A percentile compares a stretch with the other conserved stretches of the same genome.
These are phyloP conservation scores for Latrodectus elegans DNA, from an alignment of 2,888 invertebrate genomes.

Conservation along the genomic window DNA sequence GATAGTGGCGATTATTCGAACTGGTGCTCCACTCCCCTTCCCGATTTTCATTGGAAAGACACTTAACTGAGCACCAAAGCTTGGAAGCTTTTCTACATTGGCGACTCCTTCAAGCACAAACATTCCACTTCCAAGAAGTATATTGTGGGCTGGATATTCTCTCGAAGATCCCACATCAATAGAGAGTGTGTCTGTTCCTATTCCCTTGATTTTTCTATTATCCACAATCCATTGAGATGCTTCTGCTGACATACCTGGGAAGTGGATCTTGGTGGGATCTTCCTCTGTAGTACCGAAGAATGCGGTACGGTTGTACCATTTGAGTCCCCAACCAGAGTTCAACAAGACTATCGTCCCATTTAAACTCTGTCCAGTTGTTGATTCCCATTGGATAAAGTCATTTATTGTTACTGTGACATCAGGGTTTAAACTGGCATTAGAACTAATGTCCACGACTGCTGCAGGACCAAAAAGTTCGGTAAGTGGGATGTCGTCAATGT, in stretches of 20 bases:
- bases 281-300: constrained; percentile 68
- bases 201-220: constrained; percentile 79
- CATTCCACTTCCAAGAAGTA: constrained; percentile 77
- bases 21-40: constrained; percentile 80
- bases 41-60: constrained; percentile 81
- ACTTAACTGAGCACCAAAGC: constrained; percentile 72
- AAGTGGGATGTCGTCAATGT: constrained; percentile 13
- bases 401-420: constrained; percentile 49
- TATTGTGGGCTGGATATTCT: constrained; percentile 76
- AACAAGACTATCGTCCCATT: constrained; percentile 76
- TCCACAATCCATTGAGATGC: constrained; percentile 80
- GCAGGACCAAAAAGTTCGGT: constrained; percentile 8
- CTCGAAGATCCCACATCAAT: constrained; percentile 79
- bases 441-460: constrained; percentile 16
- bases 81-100: constrained; percentile 74
- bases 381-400: constrained; percentile 74
- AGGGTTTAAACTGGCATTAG: constrained; percentile 4
- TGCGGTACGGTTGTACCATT: constrained; percentile 71
- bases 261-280: constrained; percentile 54
- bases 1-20: constrained; percentile 77
- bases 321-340: constrained; percentile 74
- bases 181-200: constrained; percentile 81
- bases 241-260: constrained; percentile 78
- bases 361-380: constrained; percentile 75
- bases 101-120: constrained; percentile 81